Evolutionary conservation across 2,113 vertebrate species (phyloP).

Genomic region (Tychaedon coryphoeus): DNA sequence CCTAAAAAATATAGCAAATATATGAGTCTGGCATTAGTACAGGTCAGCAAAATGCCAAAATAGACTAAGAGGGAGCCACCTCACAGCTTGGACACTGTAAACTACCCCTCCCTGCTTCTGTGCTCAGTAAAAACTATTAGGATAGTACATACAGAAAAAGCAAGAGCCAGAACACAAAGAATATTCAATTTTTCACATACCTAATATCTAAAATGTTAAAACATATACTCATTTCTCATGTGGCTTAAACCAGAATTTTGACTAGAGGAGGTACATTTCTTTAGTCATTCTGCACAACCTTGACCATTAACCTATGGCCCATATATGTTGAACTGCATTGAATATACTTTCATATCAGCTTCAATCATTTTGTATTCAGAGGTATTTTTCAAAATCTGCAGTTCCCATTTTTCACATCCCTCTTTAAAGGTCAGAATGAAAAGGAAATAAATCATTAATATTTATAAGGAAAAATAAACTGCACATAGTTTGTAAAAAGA

Average conservation of each 20-base stretch:
- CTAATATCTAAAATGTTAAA: not conserved
- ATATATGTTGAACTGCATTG: not conserved
- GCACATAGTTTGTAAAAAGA: not conserved
- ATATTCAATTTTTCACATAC: not conserved
- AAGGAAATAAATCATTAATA: not conserved
- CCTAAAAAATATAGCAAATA: constrained; percentile 11
- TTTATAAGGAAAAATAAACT: not conserved
- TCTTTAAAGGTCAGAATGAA: not conserved
- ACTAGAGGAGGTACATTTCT: not conserved
- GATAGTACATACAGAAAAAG: not conserved
- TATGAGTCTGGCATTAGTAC: not conserved
- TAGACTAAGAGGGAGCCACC: not conserved
- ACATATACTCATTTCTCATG: not conserved
- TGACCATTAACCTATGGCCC: not conserved
- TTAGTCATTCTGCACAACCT: not conserved
- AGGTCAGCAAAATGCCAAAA: constrained; percentile 28
- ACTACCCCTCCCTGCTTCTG: not conserved
- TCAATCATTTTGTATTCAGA: not conserved
- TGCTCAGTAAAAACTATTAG: not conserved
- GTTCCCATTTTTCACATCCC: not conserved
- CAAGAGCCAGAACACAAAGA: not conserved
- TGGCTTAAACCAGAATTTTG: not conserved
- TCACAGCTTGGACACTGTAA: not conserved
- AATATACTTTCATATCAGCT: not conserved
- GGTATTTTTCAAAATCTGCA: not conserved